Conservation (phyloP, 2,113 vertebrate species). For the Serinus canaria region DNA sequence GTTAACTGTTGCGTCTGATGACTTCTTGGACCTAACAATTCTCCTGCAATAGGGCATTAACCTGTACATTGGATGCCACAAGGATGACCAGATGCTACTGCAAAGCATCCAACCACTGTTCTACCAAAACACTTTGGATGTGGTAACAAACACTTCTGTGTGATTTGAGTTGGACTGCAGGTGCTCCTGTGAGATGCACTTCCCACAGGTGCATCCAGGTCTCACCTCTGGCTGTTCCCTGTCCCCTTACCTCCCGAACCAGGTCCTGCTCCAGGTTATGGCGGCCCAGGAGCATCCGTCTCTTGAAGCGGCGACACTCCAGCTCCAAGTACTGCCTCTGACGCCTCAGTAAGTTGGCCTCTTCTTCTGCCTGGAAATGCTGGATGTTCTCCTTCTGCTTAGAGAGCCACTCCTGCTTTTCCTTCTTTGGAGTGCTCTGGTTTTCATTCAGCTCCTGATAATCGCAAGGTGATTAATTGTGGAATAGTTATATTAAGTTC, state of each 20-base stretch:
- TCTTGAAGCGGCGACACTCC: slow-evolving; percentile 95
- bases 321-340: slow-evolving; percentile 96
- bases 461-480: slow-evolving; percentile 6
- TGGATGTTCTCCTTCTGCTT: slow-evolving; percentile 99
- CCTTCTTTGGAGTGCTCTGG: slow-evolving; percentile 98
- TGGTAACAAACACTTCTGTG: background rate
- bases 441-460: slow-evolving; percentile 95
- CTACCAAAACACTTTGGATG: background rate
- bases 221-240: background rate
- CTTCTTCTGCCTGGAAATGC: slow-evolving; percentile 97
- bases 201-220: background rate
- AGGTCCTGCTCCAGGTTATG: slow-evolving; percentile 96
- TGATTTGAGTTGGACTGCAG: accelerated
- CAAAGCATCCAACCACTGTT: background rate
- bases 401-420: slow-evolving; percentile 98
- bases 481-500: slow-evolving; percentile 1
- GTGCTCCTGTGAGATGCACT: background rate
- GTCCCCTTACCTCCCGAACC: slow-evolving; percentile 85
- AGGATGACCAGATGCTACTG: background rate
- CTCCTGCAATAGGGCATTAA: background rate
- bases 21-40: background rate
- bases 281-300: slow-evolving; percentile 92
- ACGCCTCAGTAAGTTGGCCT: slow-evolving; percentile 91
- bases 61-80: background rate
- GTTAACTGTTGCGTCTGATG: background rate